Percentiles rank a stretch among this genome's conserved stretches.
Evolutionary conservation across 2,113 vertebrate genomes (phyloP).

Genomic region (Datnioides undecimradiatus): DNA sequence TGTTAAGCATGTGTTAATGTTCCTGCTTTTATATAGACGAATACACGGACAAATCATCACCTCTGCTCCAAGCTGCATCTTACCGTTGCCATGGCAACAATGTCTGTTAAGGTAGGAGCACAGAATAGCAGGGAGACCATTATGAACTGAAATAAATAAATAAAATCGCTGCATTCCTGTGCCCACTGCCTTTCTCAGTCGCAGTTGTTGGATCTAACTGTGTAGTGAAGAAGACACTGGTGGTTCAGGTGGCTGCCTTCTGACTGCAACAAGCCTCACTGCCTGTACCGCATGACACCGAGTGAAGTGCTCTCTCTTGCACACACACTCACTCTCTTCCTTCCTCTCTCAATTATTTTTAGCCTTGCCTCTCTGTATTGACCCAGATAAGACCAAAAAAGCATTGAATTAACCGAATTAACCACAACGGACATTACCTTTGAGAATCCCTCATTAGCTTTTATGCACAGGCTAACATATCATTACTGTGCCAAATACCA

Average conservation of each 20-base stretch:
- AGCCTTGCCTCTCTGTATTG: slow-evolving; percentile 51
- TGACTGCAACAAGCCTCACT: slow-evolving; percentile 34
- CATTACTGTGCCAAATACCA: neutral
- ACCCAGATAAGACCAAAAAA: slow-evolving; percentile 63
- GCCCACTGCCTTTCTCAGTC: neutral
- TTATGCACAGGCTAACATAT: neutral
- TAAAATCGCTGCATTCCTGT: slow-evolving; percentile 29
- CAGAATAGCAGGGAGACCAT: slow-evolving; percentile 31
- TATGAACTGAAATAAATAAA: slow-evolving; percentile 46
- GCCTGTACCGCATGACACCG: slow-evolving; percentile 23
- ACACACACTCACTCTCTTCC: neutral
- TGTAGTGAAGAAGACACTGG: slow-evolving; percentile 12
- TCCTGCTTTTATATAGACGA: neutral
- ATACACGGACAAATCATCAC: slow-evolving; percentile 49
- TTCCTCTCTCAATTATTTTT: slow-evolving; percentile 55
- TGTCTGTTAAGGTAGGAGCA: slow-evolving; percentile 1
- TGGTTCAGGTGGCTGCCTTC: slow-evolving; percentile 22
- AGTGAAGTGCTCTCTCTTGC: slow-evolving; percentile 10
- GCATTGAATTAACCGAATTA: slow-evolving; percentile 45
- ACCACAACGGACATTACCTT: neutral
- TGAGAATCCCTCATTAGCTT: slow-evolving; percentile 31
- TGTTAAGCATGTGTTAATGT: neutral
- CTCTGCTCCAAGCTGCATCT: slow-evolving; percentile 58
- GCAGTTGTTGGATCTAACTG: slow-evolving; percentile 1
- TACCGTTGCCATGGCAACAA: slow-evolving; percentile 67